phyloP scores from a whole-genome alignment of 2,888 invertebrate genomes.

The Adelognathus sp. region DNA sequence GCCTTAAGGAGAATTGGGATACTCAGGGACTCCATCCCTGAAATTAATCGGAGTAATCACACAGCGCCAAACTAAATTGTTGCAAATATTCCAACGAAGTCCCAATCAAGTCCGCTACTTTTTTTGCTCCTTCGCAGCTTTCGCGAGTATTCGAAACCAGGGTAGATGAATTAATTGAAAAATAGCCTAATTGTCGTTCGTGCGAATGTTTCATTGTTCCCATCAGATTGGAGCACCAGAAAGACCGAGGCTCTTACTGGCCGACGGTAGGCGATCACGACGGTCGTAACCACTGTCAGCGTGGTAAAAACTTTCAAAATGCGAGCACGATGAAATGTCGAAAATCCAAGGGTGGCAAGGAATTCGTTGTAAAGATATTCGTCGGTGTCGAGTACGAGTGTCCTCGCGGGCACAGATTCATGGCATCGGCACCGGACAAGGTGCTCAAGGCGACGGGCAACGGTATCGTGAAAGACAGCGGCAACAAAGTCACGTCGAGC shows the following conservation, averaged over 20 bases:
- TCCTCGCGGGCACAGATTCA: constrained; percentile 97
- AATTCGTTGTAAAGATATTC: constrained; percentile 90
- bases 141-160: too few relatives aligned
- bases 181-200: too few relatives aligned
- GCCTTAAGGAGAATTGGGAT: too few relatives aligned
- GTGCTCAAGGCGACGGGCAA: constrained; percentile 89
- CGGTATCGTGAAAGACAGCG: constrained; percentile 90
- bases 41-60: too few relatives aligned
- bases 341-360: constrained; percentile 80
- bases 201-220: neutral
- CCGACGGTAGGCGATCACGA: constrained; percentile 77
- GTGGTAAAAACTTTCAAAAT: constrained; percentile 77
- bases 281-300: constrained; percentile 70
- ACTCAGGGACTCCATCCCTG: too few relatives aligned
- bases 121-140: too few relatives aligned
- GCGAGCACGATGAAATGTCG: constrained; percentile 77
- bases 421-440: constrained; percentile 93
- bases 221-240: constrained; percentile 79
- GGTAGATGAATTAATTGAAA: too few relatives aligned
- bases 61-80: too few relatives aligned
- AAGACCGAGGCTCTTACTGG: constrained; percentile 79
- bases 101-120: too few relatives aligned
- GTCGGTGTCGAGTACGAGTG: constrained; percentile 99
- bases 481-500: constrained; percentile 89
- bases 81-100: too few relatives aligned